Evolutionary conservation across 2,113 vertebrate genomes (phyloP), one percentile per base, ranked within the genome.

Genomic region (Lanius ludovicianus): DNA sequence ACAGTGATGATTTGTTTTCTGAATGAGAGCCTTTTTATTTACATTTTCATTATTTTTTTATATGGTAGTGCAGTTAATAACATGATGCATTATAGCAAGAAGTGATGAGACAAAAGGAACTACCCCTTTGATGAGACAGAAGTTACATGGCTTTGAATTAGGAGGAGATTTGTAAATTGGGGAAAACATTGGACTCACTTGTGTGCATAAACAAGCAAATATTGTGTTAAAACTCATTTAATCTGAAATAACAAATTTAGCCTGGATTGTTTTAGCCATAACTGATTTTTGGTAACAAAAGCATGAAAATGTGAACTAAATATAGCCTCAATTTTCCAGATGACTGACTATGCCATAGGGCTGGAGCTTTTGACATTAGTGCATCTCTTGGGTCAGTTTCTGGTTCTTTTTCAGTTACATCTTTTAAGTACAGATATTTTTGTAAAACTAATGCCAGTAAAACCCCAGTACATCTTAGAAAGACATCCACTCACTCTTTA

Each of bases 251-350:
- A 88, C 24, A 84, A 31, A 83, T 96, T 93, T 96, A 89, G 30
- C 44, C 50, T 83, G 49, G 42, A 46, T 93, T 91, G 27, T 92
- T 94, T 88, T 71, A 92, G 52, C 24, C 31, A 12, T 69, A 85
- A 59, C 35, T 89, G 70, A 63, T 89, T 94, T 96, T 93, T 94
- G 53, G 87, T 97, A 96, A 96, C 93, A 93, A 92, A 94, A 74
- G 55, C 94, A 96, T 93, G 84, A 83, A 95, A 88, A 85, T 89
- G 13, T 77, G 47, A 83, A 89, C 90, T 97, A 97, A 96, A 94
- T 97, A 89, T 89, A 94, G 59, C 39, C 42, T 89, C 24, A 80
- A 75, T 96, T 97, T 97, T 96, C 76, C 14, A 5, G 69, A 85
- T 96, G 94, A 93, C 85, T 91, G 79, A 85, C 67, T 87, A 21